phyloP scores from a whole-genome alignment of 2,888 invertebrate species.

The Minunthozetes semirufus region DNA sequence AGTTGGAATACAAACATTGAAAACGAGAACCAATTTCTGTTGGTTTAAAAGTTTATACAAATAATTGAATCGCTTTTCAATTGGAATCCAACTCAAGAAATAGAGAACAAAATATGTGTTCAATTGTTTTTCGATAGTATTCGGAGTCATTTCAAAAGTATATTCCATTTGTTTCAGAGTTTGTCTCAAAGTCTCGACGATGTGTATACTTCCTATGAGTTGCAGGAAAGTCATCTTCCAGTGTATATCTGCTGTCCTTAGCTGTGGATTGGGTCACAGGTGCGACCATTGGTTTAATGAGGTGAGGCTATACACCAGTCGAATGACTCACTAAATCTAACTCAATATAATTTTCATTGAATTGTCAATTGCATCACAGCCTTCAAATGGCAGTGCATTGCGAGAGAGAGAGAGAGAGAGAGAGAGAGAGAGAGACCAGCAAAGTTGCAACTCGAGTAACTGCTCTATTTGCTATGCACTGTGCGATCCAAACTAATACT shows the following conservation, averaged over 20 bases:
- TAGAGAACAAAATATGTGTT: too few relatives aligned
- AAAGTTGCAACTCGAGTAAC: neutral
- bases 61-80: too few relatives aligned
- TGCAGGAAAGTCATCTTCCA: neutral
- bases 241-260: neutral
- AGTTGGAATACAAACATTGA: too few relatives aligned
- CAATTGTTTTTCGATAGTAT: too few relatives aligned
- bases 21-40: too few relatives aligned
- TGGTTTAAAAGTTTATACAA: too few relatives aligned
- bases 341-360: conserved; percentile 34
- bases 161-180: neutral
- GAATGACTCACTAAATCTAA: conserved; percentile 30
- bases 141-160: neutral
- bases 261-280: conserved; percentile 22
- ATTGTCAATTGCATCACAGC: conserved; percentile 30
- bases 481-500: conserved; percentile 24
- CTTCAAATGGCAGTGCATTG: conserved; percentile 20
- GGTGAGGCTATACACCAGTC: conserved; percentile 31
- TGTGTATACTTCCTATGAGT: neutral
- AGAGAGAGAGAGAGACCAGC: neutral
- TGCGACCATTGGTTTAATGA: conserved; percentile 29
- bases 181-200: neutral
- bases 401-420: neutral
- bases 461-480: conserved; percentile 24
- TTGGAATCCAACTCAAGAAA: neutral